A percentile compares a stretch with the other conserved stretches of the same genome.
Evolutionary conservation across 2,113 vertebrate species (phyloP).

Genomic region (Arenaria interpres): DNA sequence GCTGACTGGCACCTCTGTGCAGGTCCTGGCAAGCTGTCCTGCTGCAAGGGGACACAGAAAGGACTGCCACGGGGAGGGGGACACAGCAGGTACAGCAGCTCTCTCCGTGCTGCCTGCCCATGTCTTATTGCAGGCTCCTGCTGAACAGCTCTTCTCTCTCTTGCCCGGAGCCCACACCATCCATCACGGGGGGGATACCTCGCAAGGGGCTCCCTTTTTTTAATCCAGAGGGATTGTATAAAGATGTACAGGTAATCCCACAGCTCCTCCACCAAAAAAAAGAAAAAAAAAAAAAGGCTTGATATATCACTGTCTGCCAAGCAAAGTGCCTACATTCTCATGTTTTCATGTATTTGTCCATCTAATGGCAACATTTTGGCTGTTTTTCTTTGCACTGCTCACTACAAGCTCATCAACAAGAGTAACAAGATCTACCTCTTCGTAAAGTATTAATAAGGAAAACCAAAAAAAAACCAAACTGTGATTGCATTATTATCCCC

Average conservation of each 20-base stretch:
- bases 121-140: no score
- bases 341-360: neutral
- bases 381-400: neutral
- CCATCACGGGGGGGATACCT: neutral
- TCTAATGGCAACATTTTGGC: neutral
- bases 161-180: neutral
- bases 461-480: neutral
- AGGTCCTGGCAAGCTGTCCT: neutral
- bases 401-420: neutral
- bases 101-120: no score
- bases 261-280: neutral
- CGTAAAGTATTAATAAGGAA: neutral
- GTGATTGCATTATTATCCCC: neutral
- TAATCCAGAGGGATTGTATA: accelerated
- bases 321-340: neutral
- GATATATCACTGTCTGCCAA: neutral
- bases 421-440: neutral
- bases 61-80: no score
- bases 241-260: neutral
- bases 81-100: no score
- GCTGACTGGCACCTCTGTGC: neutral
- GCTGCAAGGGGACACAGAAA: neutral
- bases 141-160: no score
- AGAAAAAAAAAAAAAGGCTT: neutral
- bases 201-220: neutral